Conservation (phyloP, 2,888 invertebrate genomes). For the Andrena haemorrhoa region DNA sequence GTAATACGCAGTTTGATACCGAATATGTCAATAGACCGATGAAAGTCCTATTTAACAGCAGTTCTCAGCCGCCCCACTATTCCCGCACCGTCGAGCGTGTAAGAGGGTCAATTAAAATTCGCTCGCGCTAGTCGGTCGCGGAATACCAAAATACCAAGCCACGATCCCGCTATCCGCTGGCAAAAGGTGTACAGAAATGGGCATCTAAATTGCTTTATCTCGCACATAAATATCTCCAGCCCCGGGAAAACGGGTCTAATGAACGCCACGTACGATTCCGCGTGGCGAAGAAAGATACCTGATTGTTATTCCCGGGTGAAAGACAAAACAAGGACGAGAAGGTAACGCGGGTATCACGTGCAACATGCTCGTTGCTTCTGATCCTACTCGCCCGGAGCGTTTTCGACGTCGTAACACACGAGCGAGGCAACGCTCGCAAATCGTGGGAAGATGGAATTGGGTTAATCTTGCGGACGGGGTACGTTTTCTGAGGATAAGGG, state of each 20-base stretch:
- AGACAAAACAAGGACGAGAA: constrained; percentile 65
- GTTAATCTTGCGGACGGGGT: constrained; percentile 62
- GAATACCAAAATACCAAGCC: constrained; percentile 2
- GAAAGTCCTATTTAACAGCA: neutral
- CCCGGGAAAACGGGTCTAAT: constrained; percentile 50
- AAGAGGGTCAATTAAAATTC: constrained; percentile 9
- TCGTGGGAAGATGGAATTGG: constrained; percentile 69
- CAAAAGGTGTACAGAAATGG: constrained; percentile 17
- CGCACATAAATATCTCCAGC: constrained; percentile 31
- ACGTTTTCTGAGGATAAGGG: constrained; percentile 35
- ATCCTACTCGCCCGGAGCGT: constrained; percentile 55
- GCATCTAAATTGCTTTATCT: constrained; percentile 50
- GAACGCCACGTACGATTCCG: constrained; percentile 50
- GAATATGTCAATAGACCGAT: neutral
- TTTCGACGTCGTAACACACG: constrained; percentile 56
- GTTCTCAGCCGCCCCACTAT: neutral
- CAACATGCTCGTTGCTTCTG: constrained; percentile 66
- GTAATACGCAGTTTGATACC: too few species aligned
- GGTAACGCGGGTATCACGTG: constrained; percentile 71
- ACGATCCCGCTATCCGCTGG: constrained; percentile 28
- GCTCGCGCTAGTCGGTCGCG: neutral
- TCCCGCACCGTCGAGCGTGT: neutral
- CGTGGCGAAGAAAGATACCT: constrained; percentile 47
- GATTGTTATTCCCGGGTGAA: constrained; percentile 68
- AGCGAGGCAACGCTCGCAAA: constrained; percentile 40